Evolutionary conservation across 2,888 invertebrate species (phyloP), one percentile per base, ranked within the genome.

Genomic region (Drosophila flavopinicola): DNA sequence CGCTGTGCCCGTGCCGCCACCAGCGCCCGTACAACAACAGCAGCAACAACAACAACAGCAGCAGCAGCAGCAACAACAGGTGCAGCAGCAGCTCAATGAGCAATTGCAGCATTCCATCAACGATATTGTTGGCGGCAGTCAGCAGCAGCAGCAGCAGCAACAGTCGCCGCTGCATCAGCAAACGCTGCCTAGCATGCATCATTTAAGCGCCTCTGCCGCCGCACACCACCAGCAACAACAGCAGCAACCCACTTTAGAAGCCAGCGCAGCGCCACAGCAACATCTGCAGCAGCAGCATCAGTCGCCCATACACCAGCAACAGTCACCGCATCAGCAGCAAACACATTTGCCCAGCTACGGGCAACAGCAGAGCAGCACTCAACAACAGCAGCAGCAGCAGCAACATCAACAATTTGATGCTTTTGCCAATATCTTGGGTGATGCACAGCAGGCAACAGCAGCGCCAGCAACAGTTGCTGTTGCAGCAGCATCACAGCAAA

Each of bases 61-160:
- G 0, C 74, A 66, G 1, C 64, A 68, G 1, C 63, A 61, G 0
- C 56, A 60, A 1, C 73, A 75, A 0, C 82, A 83, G 4, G 76
- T 72, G 3, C 82, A 82, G 23, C 92, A 90, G 45, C 90, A 89
- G 58, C 84, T 92, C 44, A 91, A 88, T 63, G 91, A 91, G 60
- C 91, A 91, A 77, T 70, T 91, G 71, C 91, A 91, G 84, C 91
- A 91, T 88, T 91, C 91, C 85, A 90, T 91, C 66, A 91, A 89
- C 66, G 91, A 91, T 59, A 90, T 91, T 68, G 91, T 91, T 17
- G 90, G 91, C 15, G 87, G 89, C 67, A 76, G 84, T 45, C 93
- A 93, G 84, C 92, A 93, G 88, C 90, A 93, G 84, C 92, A 93
- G 88, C 90, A 93, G 88, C 90, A 93, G 89, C 92, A 92, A 52